phyloP scores from a whole-genome alignment of 2,888 invertebrate species.

The Cyaniris semiargus region DNA sequence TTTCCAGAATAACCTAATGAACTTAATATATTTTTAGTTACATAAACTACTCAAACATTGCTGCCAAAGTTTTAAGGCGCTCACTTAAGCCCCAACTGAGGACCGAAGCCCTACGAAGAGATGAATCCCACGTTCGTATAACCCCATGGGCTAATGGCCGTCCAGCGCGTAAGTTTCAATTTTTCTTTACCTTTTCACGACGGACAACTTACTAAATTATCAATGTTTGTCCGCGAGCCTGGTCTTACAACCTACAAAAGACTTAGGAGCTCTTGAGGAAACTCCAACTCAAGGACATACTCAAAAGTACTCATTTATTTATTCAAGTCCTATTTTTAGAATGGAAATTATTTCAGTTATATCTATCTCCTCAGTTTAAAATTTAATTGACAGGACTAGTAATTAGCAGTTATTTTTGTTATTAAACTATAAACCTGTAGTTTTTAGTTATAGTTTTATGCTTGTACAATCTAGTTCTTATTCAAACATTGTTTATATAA shows the following conservation, averaged over 20 bases:
- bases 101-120: conserved; percentile 87
- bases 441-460: too few species aligned
- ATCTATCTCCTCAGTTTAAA: too few species aligned
- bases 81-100: conserved; percentile 88
- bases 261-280: not conserved
- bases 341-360: not conserved
- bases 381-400: too few species aligned
- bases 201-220: not conserved
- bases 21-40: conserved; percentile 84
- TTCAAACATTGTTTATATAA: conserved; percentile 7
- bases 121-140: conserved; percentile 87
- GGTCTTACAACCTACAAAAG: not conserved
- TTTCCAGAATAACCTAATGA: not conserved
- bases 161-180: conserved; percentile 85
- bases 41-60: conserved; percentile 97
- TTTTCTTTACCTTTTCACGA: conserved; percentile 2
- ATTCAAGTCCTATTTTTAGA: not conserved
- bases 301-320: not conserved
- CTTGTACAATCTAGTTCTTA: not conserved
- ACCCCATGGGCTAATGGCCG: conserved; percentile 95
- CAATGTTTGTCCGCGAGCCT: not conserved
- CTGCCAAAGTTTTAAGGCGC: conserved; percentile 90
- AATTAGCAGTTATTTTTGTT: too few species aligned
- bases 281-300: not conserved
- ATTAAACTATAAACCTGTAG: too few species aligned